Evolutionary conservation across 2,888 invertebrate genomes (phyloP).

Genomic region (Oligia latruncula): DNA sequence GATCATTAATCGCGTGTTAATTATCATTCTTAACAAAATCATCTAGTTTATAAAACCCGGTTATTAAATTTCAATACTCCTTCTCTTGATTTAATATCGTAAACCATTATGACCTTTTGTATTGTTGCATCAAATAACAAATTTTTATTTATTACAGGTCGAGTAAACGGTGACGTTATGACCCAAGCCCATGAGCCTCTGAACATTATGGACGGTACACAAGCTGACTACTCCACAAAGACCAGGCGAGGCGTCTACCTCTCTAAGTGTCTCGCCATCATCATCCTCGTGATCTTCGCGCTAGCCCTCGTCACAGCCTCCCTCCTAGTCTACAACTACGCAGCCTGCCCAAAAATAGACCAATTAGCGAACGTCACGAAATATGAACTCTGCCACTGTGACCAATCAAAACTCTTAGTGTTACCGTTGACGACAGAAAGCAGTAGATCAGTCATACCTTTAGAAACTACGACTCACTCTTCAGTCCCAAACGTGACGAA

Average conservation of each 20-base stretch:
- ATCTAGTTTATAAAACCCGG: background rate
- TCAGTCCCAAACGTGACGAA: slow-evolving; percentile 77
- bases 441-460: slow-evolving; percentile 79
- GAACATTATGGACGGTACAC: slow-evolving; percentile 91
- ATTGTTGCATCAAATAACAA: background rate
- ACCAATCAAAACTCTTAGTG: slow-evolving; percentile 83
- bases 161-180: slow-evolving; percentile 87
- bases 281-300: slow-evolving; percentile 91
- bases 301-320: slow-evolving; percentile 92
- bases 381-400: slow-evolving; percentile 84
- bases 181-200: slow-evolving; percentile 87
- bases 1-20: background rate
- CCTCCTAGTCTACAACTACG: slow-evolving; percentile 94
- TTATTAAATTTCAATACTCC: background rate
- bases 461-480: slow-evolving; percentile 77
- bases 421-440: slow-evolving; percentile 83
- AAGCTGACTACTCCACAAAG: slow-evolving; percentile 92
- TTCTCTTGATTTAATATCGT: too few species aligned
- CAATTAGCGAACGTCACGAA: slow-evolving; percentile 86
- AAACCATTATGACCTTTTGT: too few species aligned
- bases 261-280: slow-evolving; percentile 91
- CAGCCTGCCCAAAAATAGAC: slow-evolving; percentile 91
- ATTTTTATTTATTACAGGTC: slow-evolving; percentile 72
- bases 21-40: too few species aligned
- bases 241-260: slow-evolving; percentile 91